Percentiles rank a stretch among this genome's conserved stretches.
These are phyloP conservation scores for Rhimphoctona megacephalus DNA, from an alignment of 2,888 invertebrate genomes.

Conservation along the genomic window DNA sequence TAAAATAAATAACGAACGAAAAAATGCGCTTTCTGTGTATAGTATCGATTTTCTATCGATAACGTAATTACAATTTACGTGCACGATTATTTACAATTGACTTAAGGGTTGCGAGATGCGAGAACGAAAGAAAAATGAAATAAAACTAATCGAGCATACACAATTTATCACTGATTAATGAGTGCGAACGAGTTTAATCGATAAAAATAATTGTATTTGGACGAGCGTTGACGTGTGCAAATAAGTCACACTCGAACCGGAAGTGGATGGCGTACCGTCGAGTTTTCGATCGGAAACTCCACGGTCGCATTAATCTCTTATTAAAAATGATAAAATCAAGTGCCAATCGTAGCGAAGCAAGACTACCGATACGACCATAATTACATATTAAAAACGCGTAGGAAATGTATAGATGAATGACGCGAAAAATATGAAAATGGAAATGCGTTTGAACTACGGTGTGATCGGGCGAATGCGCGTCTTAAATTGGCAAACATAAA, in stretches of 20 bases:
- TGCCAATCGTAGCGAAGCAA: conserved; percentile 80
- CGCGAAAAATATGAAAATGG: conserved; percentile 4
- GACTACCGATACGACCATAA: conserved; percentile 75
- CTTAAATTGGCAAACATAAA: neutral
- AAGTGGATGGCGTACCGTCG: conserved; percentile 28
- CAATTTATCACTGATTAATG: conserved; percentile 1
- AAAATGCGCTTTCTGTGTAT: conserved; percentile 66
- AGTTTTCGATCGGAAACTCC: conserved; percentile 29
- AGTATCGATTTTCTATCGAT: conserved; percentile 57
- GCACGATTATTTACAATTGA: conserved; percentile 45
- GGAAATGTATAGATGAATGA: conserved; percentile 39
- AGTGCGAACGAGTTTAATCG: conserved; percentile 53
- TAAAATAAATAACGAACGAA: conserved; percentile 12
- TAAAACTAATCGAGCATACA: neutral
- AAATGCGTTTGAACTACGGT: neutral
- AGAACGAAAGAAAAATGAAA: neutral
- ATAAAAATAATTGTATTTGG: conserved; percentile 33
- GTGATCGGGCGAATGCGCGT: neutral
- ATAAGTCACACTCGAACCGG: conserved; percentile 7
- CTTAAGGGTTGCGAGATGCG: neutral
- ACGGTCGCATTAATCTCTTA: conserved; percentile 38
- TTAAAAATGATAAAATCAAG: conserved; percentile 71
- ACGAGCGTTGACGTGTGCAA: conserved; percentile 9
- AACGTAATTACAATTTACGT: conserved; percentile 39
- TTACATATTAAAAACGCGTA: conserved; percentile 68